Percentiles rank a stretch among this genome's conserved stretches.
Evolutionary conservation across 2,888 invertebrate genomes (phyloP).

Genomic region (Allophyes oxyacanthae): DNA sequence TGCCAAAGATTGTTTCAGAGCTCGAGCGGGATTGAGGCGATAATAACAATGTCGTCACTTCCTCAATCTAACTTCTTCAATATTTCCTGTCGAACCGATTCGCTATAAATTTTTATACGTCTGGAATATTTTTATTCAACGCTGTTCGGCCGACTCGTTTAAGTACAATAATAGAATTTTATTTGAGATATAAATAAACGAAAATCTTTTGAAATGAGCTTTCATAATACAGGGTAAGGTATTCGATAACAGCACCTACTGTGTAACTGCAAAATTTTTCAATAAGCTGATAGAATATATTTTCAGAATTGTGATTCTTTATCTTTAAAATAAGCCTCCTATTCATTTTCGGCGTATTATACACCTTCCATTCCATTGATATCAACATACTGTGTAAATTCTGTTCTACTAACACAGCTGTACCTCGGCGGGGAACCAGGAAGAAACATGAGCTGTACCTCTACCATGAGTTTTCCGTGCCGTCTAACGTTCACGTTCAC

Average conservation of each 20-base stretch:
- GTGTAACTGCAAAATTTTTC: conserved; percentile 9
- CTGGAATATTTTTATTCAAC: conserved; percentile 61
- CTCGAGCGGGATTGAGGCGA: conserved; percentile 79
- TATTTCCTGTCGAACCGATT: conserved; percentile 77
- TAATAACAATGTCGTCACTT: conserved; percentile 87
- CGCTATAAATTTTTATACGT: conserved; percentile 77
- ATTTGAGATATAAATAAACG: conserved; percentile 15
- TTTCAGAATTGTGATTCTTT: too few species aligned
- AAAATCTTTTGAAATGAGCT: conserved; percentile 25
- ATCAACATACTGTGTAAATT: too few species aligned
- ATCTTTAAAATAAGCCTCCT: too few species aligned
- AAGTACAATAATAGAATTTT: conserved; percentile 47
- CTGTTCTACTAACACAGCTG: too few species aligned
- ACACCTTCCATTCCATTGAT: too few species aligned
- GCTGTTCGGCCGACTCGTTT: conserved; percentile 33
- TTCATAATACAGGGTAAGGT: conserved; percentile 17
- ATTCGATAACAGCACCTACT: conserved; percentile 13
- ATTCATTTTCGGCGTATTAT: too few species aligned
- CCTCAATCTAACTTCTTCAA: conserved; percentile 86
- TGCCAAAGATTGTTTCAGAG: conserved; percentile 82
- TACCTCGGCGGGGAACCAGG: too few species aligned
- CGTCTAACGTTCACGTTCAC: too few species aligned
- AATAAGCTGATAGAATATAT: neutral
- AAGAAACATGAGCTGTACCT: too few species aligned
- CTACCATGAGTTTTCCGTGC: too few species aligned